phyloP scores from a whole-genome alignment of 1,140 invertebrate species.

The Trissolcus basalis region DNA sequence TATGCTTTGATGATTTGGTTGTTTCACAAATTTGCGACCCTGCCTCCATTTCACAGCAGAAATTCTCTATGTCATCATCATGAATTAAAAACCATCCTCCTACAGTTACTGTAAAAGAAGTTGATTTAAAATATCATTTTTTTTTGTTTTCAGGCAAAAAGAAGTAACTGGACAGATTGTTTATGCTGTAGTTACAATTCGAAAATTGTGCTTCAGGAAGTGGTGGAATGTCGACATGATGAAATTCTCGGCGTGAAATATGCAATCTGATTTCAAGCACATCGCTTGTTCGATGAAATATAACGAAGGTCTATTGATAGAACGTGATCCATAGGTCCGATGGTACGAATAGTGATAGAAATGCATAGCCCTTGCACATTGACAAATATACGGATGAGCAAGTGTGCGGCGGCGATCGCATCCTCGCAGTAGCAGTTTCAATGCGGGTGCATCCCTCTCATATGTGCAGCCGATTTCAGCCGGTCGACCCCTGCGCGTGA shows the following conservation, averaged over 20 bases:
- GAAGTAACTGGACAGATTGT: conserved; percentile 5
- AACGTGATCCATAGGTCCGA: conserved; percentile 53
- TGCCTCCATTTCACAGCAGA: too few species aligned
- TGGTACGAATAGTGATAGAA: conserved; percentile 54
- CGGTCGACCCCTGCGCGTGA: conserved; percentile 74
- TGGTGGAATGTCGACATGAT: conserved; percentile 7
- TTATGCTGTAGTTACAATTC: background rate
- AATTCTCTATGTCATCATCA: too few species aligned
- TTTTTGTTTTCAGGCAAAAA: background rate
- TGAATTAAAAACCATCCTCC: too few species aligned
- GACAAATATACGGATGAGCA: conserved; percentile 37
- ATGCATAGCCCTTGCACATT: conserved; percentile 44
- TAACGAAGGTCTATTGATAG: conserved; percentile 57
- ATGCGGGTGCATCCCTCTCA: conserved; percentile 67
- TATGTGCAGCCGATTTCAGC: conserved; percentile 64
- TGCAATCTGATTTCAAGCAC: conserved; percentile 49
- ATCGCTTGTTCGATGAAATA: conserved; percentile 51
- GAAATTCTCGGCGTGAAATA: conserved; percentile 43
- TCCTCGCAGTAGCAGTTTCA: conserved; percentile 58
- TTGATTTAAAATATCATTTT: too few species aligned
- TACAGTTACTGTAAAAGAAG: too few species aligned
- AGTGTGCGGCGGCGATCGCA: conserved; percentile 36
- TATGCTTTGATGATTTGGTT: background rate
- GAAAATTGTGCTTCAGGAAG: conserved; percentile 2
- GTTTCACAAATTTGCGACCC: too few species aligned